Base-by-base conservation (phyloP, 2,113 vertebrate genomes). In the Corvus hawaiiensis region DNA sequence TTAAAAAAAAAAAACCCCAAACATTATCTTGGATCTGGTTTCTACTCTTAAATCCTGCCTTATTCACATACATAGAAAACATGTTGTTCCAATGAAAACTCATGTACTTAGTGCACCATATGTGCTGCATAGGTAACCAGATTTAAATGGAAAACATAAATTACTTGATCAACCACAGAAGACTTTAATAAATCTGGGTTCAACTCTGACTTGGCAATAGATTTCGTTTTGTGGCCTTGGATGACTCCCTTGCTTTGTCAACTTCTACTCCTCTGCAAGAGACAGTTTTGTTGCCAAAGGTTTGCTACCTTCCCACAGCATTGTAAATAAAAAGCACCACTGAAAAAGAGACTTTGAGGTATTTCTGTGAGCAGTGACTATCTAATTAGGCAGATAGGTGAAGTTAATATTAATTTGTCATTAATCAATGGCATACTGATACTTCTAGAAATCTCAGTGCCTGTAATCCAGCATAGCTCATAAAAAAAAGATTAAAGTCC, bases 41-140 rank as follows among this genome's bases (percentile, higher is more conserved):
- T 37, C 23, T 68, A 51, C 23, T 75, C 63, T 84, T 79, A 90
- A 94, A 37, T 3, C 5, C n/a, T 1, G 6, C 8, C 15, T 41
- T 48, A 61, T 19, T 84, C 18, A 44, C 6, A 18, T 24, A 37
- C 3, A 12, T 13, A 35, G 32, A 55, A 85, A 85, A 41, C 8
- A 20, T 14, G 1, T 28, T 81, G 5, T 77, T 56, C 22, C 5
- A 4, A 19, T 76, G 54, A 72, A 79, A 92, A n/a, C 1, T 51
- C 2, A 2, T 6, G 2, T 52, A 55, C 16, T 49, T 66, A 26
- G 5, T 33, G 23, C 19, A 37, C 13, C 8, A 1, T 72, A 12
- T 58, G 58, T 66, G 30, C 33, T 66, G 12, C 1, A 13, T 7
- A n/a, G 10, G 3, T 64, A 68, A 64, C 2, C 4, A 46, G 16